These are phyloP conservation scores for Venustaconcha ellipsiformis DNA, from an alignment of 1,140 invertebrate species.

Conservation along the genomic window DNA sequence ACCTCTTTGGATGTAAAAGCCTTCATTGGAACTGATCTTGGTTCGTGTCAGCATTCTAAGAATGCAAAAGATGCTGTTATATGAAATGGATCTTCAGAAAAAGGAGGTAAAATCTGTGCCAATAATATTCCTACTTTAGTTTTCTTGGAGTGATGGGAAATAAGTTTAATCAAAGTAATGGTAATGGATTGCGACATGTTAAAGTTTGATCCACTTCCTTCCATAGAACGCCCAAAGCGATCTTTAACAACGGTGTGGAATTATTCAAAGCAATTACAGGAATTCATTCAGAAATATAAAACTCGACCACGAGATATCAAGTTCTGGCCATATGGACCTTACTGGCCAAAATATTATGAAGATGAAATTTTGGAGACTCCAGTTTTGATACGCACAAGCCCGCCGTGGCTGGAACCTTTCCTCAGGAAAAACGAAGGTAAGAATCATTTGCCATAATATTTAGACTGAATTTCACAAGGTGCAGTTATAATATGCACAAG, in stretches of 20 bases:
- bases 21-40: no score
- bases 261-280: constrained; percentile 60
- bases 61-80: no score
- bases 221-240: constrained; percentile 29
- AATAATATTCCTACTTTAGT: no score
- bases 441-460: constrained; percentile 10
- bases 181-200: no score
- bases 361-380: constrained; percentile 54
- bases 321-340: constrained; percentile 66
- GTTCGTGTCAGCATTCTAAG: no score
- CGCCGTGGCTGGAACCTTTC: constrained; percentile 39
- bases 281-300: constrained; percentile 61
- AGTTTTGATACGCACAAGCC: constrained; percentile 35
- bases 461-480: neutral
- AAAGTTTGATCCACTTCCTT: neutral
- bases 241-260: constrained; percentile 42
- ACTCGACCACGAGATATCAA: constrained; percentile 61
- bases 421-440: constrained; percentile 35
- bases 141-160: no score
- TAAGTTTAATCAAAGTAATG: no score
- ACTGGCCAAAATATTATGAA: constrained; percentile 59
- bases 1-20: no score
- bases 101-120: no score
- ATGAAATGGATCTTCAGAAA: no score
- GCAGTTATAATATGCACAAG: constrained; percentile 37